Conservation (phyloP, 2,797 vertebrate species). For the Pteropus rufus region DNA sequence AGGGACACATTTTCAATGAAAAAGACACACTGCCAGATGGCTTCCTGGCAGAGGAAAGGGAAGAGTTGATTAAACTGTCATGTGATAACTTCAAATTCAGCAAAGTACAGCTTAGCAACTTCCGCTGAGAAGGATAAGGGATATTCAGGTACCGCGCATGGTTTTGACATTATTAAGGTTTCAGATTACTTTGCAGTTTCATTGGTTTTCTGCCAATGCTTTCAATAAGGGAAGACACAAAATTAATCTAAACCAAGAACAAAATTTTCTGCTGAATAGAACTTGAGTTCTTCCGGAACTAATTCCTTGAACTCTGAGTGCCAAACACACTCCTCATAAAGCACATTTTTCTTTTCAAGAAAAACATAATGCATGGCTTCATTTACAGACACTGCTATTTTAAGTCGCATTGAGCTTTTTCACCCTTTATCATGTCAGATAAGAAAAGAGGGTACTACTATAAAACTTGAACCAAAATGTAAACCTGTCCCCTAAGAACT, state of each 20-base stretch:
- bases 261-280: conserved; percentile 56
- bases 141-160: background rate
- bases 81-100: conserved; percentile 61
- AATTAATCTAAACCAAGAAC: conserved; percentile 51
- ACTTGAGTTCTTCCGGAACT: background rate
- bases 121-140: conserved; percentile 50
- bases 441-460: background rate
- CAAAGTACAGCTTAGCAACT: background rate
- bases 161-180: conserved; percentile 34
- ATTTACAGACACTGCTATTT: background rate
- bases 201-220: conserved; percentile 34
- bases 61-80: conserved; percentile 69
- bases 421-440: background rate
- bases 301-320: conserved; percentile 45
- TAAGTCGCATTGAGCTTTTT: background rate
- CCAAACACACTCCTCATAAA: background rate
- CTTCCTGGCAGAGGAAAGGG: conserved; percentile 68
- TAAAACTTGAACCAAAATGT: background rate
- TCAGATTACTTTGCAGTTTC: background rate
- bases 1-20: conserved; percentile 57
- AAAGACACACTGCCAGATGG: conserved; percentile 66
- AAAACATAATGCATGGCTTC: background rate
- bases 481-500: background rate
- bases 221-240: conserved; percentile 55
- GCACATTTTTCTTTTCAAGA: background rate